Evolutionary conservation across 2,113 vertebrate genomes (phyloP).

Genomic region (Aegotheles bennettii): DNA sequence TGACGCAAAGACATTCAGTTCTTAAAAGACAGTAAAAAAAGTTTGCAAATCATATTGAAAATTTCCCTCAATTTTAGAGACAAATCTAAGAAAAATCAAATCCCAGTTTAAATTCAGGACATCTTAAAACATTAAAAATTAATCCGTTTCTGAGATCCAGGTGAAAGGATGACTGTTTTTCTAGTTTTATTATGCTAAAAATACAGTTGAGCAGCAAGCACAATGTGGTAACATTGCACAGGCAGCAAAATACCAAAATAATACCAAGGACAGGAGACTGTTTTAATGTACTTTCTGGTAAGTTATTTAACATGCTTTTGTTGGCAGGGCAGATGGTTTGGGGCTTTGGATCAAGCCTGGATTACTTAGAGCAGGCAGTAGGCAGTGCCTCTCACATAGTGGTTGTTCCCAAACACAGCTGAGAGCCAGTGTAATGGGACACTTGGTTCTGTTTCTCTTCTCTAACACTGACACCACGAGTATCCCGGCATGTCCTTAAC

Average conservation of each 20-base stretch:
- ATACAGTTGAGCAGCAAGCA: not conserved
- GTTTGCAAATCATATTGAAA: not conserved
- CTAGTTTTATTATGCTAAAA: not conserved
- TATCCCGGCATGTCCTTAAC: not conserved
- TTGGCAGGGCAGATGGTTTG: constrained; percentile 43
- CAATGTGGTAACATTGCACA: constrained; percentile 20
- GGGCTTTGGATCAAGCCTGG: constrained; percentile 53
- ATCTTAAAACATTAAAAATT: constrained; percentile 18
- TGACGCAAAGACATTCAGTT: not conserved
- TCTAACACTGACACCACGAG: constrained; percentile 34
- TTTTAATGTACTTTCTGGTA: constrained; percentile 64
- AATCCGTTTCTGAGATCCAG: not conserved
- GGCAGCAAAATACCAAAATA: constrained; percentile 62
- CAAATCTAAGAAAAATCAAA: not conserved
- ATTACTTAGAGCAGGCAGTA: constrained; percentile 48
- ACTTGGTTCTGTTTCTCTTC: constrained; percentile 49
- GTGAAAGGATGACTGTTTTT: not conserved
- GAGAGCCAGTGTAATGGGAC: not conserved
- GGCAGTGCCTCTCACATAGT: constrained; percentile 47
- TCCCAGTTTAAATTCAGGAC: not conserved
- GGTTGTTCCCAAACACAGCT: constrained; percentile 45
- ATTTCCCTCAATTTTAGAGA: not conserved
- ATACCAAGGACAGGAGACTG: not conserved
- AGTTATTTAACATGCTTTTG: constrained; percentile 68
- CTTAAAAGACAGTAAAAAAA: not conserved